Evolutionary conservation across 1,140 invertebrate species (phyloP).

Genomic region (Acromyrmex echinatior): DNA sequence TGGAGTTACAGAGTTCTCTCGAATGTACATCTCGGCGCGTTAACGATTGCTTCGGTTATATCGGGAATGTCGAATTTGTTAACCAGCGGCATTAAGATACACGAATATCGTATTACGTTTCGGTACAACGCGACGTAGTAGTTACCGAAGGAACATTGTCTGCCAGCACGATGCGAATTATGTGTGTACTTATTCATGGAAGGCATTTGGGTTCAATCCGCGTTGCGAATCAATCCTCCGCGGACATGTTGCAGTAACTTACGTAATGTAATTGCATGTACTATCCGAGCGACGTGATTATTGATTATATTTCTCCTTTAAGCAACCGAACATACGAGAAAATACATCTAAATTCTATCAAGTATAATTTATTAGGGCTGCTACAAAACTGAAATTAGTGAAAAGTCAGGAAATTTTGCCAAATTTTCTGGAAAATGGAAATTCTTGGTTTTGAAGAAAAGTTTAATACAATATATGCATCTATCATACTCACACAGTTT

Average conservation of each 20-base stretch:
- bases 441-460: no score
- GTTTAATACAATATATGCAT: no score
- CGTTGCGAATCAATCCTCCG: conserved; percentile 37
- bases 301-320: conserved; percentile 27
- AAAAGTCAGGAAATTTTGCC: no score
- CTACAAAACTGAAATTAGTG: no score
- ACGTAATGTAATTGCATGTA: conserved; percentile 40
- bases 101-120: conserved; percentile 51
- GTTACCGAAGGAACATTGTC: conserved; percentile 39
- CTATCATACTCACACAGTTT: no score
- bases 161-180: conserved; percentile 30
- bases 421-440: no score
- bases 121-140: conserved; percentile 4
- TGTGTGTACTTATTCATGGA: conserved; percentile 43
- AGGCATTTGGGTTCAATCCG: conserved; percentile 38
- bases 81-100: conserved; percentile 57
- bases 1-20: conserved; percentile 43
- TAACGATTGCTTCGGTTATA: conserved; percentile 52
- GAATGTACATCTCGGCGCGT: conserved; percentile 45
- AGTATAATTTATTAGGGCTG: neutral
- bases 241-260: conserved; percentile 11
- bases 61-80: conserved; percentile 41
- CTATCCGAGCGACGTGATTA: neutral
- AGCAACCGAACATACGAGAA: neutral
- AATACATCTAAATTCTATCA: neutral